Evolutionary conservation across 2,797 vertebrate genomes (phyloP), one percentile per base, ranked within the genome.

Genomic region (Acridotheres tristis): DNA sequence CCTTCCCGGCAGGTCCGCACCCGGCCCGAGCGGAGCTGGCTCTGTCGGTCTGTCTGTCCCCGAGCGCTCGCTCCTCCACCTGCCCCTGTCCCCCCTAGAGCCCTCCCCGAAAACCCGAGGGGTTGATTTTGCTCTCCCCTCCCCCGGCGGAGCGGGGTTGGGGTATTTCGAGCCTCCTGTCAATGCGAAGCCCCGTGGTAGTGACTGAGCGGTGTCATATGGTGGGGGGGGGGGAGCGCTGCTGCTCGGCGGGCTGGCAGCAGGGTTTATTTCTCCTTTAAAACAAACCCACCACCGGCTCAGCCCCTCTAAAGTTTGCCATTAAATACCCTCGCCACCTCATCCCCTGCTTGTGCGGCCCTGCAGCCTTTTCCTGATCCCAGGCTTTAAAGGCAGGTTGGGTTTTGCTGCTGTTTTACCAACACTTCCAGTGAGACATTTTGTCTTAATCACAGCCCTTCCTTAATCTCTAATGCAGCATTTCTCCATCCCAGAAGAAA

Each of bases 401-500:
- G 16, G 48, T 65, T 76, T 50, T 67, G 76, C 73, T 90, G 74
- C 84, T 76, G 2, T 84, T 94, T 94, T 51, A 65, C 54, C 62
- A 69, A 38, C 88, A 48, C 30, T 93, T 95, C 79, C 93, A 96
- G 75, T 8, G 81, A 95, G 94, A 96, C 87, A 93, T 96, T 97
- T 96, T 96, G 73, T 91, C 74, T 91, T 34, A 57, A 90, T 74
- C 92, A 34, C 47, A 9, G 84, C 92, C 90, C 79, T 96, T 93
- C 75, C 87, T 94, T 83, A 67, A 65, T 93, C 90, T 83, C 93
- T 77, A 88, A 85, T 74, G 81, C 94, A 95, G 93, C 92, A 78
- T 96, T 95, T 96, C 89, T 54, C 48, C 73, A 83, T 88, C 89
- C 92, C 94, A 90, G 87, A 96, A 96, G 93, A 90, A 96, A 96